Percentiles rank a stretch among this genome's conserved stretches.
Evolutionary conservation across 2,113 vertebrate species (phyloP).

Genomic region (Peromyscus leucopus): DNA sequence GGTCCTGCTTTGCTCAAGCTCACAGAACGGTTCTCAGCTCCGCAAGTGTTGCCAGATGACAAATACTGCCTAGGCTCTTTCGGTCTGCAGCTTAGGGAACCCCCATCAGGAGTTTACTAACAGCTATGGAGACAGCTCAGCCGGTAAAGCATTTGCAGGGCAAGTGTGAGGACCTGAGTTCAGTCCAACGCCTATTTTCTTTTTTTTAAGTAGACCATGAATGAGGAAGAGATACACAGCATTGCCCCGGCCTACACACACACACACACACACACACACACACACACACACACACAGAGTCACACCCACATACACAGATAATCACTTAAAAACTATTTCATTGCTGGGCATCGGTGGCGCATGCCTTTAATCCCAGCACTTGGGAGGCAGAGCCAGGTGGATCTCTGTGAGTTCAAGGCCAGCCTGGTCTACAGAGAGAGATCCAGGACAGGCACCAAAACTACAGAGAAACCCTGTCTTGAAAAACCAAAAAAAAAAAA

Average conservation of each 20-base stretch:
- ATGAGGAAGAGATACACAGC: neutral
- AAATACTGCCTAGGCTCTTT: fast-evolving
- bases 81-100: neutral
- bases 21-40: neutral
- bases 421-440: no score
- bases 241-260: neutral
- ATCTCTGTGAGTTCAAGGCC: no score
- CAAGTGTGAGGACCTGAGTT: neutral
- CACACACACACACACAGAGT: neutral
- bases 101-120: neutral
- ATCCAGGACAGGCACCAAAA: no score
- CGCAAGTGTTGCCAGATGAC: no score
- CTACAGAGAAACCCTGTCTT: no score
- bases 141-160: neutral
- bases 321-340: no score
- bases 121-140: neutral
- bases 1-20: no score
- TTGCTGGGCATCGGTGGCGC: no score
- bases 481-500: no score
- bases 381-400: no score
- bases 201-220: neutral
- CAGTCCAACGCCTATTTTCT: neutral
- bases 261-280: neutral
- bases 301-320: neutral
- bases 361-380: no score